Evolutionary conservation across 2,888 invertebrate species (phyloP), one percentile per base, ranked within the genome.

Genomic region (Lithophane socia): DNA sequence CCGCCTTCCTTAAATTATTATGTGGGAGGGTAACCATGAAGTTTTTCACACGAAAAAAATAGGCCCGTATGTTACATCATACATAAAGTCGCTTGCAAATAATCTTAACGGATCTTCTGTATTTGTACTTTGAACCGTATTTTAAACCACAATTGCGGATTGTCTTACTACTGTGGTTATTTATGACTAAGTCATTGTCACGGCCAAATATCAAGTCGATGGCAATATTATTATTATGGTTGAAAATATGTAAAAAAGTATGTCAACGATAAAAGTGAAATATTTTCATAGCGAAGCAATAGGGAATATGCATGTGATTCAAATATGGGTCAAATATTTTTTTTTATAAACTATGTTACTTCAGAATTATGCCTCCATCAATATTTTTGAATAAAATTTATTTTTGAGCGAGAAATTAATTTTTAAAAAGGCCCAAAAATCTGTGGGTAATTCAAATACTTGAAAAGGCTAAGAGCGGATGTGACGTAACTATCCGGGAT

Each of bases 141-240:
- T 49, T 18, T 8, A 24, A 52, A 73, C 73, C 75, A 29, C 73
- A 73, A 74, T 24, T 52, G 24, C 24, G 42, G 21, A 44, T 73
- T 54, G 16, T 29, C 3, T 75, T 54, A 54, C 42, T 21, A 42
- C 3, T 74, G 52, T 42, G 52, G 52, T 74, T 74, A 74, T 24
- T 7, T 21, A 29, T 3, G 3, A 66, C 44, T 24, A 44, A 47
- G 24, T 47, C 24, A 47, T 24, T 12, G 49, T 21, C 52, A 52
- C 18, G 8, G 12, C 3, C 21, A 52, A 29, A 66, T 66, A 29
- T 29, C 18, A 29, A 66, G 24, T 29, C 3, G 21, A 12, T 66
- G 18, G 18, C 9, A 70, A 67, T 29, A 29, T 29, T 29, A 29
- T 29, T 29, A 29, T 29, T 37, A 16, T 24, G 3, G 29, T n/a